A percentile compares a stretch with the other conserved stretches of the same genome.
Evolutionary conservation across 2,888 invertebrate genomes (phyloP).

Genomic region (Hirtodrosophila cameraria): DNA sequence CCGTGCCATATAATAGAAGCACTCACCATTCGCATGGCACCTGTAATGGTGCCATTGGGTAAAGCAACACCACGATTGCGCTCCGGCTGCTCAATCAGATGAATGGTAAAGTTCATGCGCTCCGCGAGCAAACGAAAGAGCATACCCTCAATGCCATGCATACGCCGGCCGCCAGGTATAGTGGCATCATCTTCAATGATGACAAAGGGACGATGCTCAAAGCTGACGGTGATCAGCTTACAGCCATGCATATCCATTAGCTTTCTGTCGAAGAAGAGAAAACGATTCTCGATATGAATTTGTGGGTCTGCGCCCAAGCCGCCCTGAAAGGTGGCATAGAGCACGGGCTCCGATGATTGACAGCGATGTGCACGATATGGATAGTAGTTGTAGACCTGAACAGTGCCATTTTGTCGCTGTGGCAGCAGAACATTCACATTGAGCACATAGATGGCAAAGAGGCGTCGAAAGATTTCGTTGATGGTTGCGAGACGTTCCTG

Average conservation of each 20-base stretch:
- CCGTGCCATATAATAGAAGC: too few species aligned
- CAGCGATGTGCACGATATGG: slow-evolving; percentile 75
- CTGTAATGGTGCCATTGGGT: slow-evolving; percentile 78
- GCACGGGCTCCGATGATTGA: slow-evolving; percentile 63
- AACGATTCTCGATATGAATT: slow-evolving; percentile 28
- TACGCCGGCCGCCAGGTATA: not conserved
- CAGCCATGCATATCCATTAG: slow-evolving; percentile 77
- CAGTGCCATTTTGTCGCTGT: slow-evolving; percentile 35
- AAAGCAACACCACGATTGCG: slow-evolving; percentile 58
- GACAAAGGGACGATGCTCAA: slow-evolving; percentile 72
- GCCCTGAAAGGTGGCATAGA: slow-evolving; percentile 63
- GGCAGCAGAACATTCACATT: slow-evolving; percentile 77
- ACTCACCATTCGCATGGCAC: slow-evolving; percentile 75
- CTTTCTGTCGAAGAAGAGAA: slow-evolving; percentile 72
- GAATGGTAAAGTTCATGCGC: slow-evolving; percentile 80
- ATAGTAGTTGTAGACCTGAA: slow-evolving; percentile 78
- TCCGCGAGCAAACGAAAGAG: slow-evolving; percentile 67
- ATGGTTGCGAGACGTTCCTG: slow-evolving; percentile 53
- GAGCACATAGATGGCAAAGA: slow-evolving; percentile 74
- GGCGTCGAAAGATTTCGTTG: slow-evolving; percentile 71
- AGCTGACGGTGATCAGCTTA: slow-evolving; percentile 67
- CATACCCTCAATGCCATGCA: slow-evolving; percentile 81
- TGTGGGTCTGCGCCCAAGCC: slow-evolving; percentile 28
- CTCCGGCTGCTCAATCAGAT: slow-evolving; percentile 40
- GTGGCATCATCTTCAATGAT: slow-evolving; percentile 43